These are phyloP conservation scores for Callyntrura guangdongensis DNA, from an alignment of 2,888 invertebrate genomes.

Conservation along the genomic window DNA sequence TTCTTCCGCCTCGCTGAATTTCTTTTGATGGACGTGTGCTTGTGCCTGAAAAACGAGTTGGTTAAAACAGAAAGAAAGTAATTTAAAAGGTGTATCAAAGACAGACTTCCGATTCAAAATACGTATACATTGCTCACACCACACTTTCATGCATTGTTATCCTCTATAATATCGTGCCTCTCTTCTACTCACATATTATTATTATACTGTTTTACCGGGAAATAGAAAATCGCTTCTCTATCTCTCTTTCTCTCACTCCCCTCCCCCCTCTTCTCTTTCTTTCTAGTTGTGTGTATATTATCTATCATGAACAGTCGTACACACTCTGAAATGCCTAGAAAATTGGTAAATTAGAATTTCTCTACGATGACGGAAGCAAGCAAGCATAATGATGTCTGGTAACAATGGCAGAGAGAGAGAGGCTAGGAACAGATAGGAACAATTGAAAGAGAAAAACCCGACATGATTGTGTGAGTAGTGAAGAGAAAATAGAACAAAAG, in stretches of 20 bases:
- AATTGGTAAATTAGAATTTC: constrained; percentile 64
- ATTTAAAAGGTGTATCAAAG: constrained; percentile 68
- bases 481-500: constrained; percentile 65
- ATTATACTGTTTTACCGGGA: neutral
- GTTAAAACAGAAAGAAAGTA: constrained; percentile 71
- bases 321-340: neutral
- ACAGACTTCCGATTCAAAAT: constrained; percentile 61
- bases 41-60: constrained; percentile 81
- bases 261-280: neutral
- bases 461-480: constrained; percentile 42
- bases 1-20: constrained; percentile 84
- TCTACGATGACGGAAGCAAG: constrained; percentile 37
- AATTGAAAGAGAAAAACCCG: constrained; percentile 37
- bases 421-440: constrained; percentile 4
- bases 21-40: constrained; percentile 83
- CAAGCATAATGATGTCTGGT: constrained; percentile 41
- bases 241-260: neutral
- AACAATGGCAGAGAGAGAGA: constrained; percentile 40
- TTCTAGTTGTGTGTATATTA: neutral
- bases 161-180: neutral
- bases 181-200: neutral
- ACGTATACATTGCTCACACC: constrained; percentile 35
- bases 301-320: neutral
- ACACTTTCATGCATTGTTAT: constrained; percentile 34
- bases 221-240: neutral